Evolutionary conservation across 2,113 vertebrate genomes (phyloP), one percentile per base, ranked within the genome.

Genomic region (Aleadryas rufinucha): DNA sequence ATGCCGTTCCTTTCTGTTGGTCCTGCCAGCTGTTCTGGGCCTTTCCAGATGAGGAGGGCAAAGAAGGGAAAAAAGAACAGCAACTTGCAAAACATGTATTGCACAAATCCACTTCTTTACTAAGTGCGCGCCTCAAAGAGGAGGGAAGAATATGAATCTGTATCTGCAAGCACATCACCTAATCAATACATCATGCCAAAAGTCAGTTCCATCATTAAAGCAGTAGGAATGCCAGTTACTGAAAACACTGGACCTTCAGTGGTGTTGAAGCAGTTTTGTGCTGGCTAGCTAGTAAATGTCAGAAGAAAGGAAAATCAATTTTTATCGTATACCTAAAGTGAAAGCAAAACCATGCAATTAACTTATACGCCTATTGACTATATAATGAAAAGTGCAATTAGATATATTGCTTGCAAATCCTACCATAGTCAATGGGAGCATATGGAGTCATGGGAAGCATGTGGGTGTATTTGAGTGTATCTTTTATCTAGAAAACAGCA

Each of bases 311-410:
- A 94, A 95, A 96, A 94, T 94, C 94, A 68, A 94, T 96, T 90
- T 91, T 91, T 83, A 93, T 85, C 0, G 0, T 90, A 93, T 60
- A 65, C 37, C n/a, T 83, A 79, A 71, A 91, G 77, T 37, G 75
- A 90, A 96, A 93, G 52, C 59, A 93, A 93, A 87, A 76, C 65
- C 14, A 2, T 79, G 53, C 92, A 93, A 94, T 94, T 90, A 93
- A 90, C 85, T 94, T 93, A 95, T 16, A 87, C 69, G 53, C 28
- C 41, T 93, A 90, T 94, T 85, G 94, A 95, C 71, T 85, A 76
- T 26, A 64, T 87, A 95, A 96, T 95, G 84, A 91, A 97, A 95
- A 95, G 75, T 68, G 61, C 95, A 88, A 97, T 97, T 93, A 94
- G 78, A 92, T 80, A 93, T 90, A 97, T 93, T 95, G 94, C 94